Base-by-base conservation (phyloP, 1,140 invertebrate species). In the Colletes latitarsis region DNA sequence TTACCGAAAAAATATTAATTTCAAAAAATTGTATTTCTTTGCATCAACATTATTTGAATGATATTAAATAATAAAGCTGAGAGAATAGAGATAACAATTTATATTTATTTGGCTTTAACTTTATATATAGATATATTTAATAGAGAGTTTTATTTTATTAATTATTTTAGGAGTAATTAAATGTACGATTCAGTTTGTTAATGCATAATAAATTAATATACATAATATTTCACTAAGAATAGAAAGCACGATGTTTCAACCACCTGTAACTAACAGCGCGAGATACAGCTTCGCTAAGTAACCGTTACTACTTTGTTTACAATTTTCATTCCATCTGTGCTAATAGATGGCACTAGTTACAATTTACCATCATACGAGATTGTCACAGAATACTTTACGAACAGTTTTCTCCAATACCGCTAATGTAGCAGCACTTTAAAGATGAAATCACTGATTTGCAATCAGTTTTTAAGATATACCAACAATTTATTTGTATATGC, bases 251-350 rank as follows among this genome's bases (percentile, higher is more conserved):
- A 0, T 30, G 4, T 15, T 63, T 8, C 70, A 73, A 79, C 77
- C 77, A 79, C 77, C 77, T 79, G 77, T 79, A 79, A 79, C 49
- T 39, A 39, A 41, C 10, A 15, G 41, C 9, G 15, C 8, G 41
- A 30, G 14, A 39, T 0, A 6, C 19, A 49, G 17, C 3, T 30
- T 75, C 30, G 8, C 68, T 41, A 41, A 14, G 30, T 49, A 70
- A 19, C 49, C 60, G 70, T 57, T 66, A 66, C 8, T 4, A 71
- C 5, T 43, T 79, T 73, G 57, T 79, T 64, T 73, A 58, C 49
- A 55, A 64, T 55, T 43, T 79, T 73, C 21, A 41, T 73, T 64
- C 21, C n/a, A 41, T 55, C 30, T 14, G 17, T 12, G 4, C 21
- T 64, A 30, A 39, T 57, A 73, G 49, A 79, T 79, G 70, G 70